These are phyloP conservation scores for Egretta garzetta DNA, from an alignment of 2,113 vertebrate genomes.

Conservation along the genomic window DNA sequence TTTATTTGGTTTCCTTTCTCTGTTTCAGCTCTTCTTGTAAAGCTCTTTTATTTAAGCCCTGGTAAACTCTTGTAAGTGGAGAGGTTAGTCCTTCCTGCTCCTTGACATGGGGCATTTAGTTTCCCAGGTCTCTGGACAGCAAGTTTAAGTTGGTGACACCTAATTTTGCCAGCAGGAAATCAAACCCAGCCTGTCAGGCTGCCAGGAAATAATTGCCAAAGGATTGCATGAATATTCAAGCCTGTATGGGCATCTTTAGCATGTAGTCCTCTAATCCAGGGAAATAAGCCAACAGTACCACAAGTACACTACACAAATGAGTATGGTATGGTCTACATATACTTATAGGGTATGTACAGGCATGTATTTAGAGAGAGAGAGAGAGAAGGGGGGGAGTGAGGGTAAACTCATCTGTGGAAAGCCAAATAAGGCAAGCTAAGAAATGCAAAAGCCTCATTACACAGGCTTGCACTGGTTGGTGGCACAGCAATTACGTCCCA, in stretches of 20 bases:
- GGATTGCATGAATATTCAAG: neutral
- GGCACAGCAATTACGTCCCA: neutral
- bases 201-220: neutral
- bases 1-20: too few species aligned
- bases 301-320: neutral
- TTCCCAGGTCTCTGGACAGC: neutral
- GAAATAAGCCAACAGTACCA: neutral
- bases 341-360: neutral
- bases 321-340: neutral
- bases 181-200: neutral
- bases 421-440: constrained; percentile 22
- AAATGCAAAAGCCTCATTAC: neutral
- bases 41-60: neutral
- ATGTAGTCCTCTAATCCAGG: neutral
- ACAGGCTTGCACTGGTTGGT: neutral
- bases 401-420: neutral
- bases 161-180: neutral
- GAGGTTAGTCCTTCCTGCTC: neutral
- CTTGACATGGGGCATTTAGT: neutral
- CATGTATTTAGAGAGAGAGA: neutral
- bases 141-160: neutral
- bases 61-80: neutral
- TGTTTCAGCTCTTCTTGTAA: constrained; percentile 37
- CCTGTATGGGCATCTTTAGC: neutral
- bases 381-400: neutral